These are phyloP conservation scores for Trichopria drosophilae DNA, from an alignment of 2,888 invertebrate genomes.

Conservation along the genomic window DNA sequence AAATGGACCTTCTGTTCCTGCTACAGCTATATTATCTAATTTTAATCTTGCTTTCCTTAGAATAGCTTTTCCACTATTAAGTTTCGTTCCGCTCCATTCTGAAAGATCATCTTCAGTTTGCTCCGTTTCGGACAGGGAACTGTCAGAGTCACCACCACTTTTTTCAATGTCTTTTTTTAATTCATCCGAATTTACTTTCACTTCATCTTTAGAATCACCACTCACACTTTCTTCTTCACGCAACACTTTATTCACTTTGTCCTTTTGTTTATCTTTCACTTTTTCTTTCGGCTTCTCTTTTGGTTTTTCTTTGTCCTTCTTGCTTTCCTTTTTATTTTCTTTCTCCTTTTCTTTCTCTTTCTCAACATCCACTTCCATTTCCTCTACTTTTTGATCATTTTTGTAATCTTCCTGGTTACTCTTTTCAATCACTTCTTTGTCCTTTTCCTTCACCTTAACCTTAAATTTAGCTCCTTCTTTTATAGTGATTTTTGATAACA, in stretches of 20 bases:
- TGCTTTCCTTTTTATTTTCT: background rate
- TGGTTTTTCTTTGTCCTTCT: slow-evolving; percentile 8
- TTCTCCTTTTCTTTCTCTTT: slow-evolving; percentile 8
- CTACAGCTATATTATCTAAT: slow-evolving; percentile 59
- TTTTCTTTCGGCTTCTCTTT: slow-evolving; percentile 27
- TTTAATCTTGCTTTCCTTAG: slow-evolving; percentile 71
- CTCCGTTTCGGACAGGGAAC: slow-evolving; percentile 48
- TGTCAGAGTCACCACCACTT: slow-evolving; percentile 49
- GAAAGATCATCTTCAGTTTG: slow-evolving; percentile 55
- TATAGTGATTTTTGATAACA: background rate
- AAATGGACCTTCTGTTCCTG: slow-evolving; percentile 68
- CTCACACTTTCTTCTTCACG: slow-evolving; percentile 57
- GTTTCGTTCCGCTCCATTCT: slow-evolving; percentile 58
- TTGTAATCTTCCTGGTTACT: slow-evolving; percentile 16
- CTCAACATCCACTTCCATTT: slow-evolving; percentile 4
- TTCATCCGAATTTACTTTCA: slow-evolving; percentile 37
- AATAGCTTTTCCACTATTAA: slow-evolving; percentile 69
- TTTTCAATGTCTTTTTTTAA: too few relatives aligned
- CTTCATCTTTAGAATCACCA: slow-evolving; percentile 44
- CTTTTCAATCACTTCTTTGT: slow-evolving; percentile 34
- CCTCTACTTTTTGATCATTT: too few relatives aligned
- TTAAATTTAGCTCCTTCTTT: slow-evolving; percentile 1
- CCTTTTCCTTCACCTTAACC: slow-evolving; percentile 32
- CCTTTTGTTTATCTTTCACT: slow-evolving; percentile 10
- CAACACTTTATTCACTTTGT: too few relatives aligned